Evolutionary conservation across 2,797 vertebrate species (phyloP).

Genomic region (Chelon auratus): DNA sequence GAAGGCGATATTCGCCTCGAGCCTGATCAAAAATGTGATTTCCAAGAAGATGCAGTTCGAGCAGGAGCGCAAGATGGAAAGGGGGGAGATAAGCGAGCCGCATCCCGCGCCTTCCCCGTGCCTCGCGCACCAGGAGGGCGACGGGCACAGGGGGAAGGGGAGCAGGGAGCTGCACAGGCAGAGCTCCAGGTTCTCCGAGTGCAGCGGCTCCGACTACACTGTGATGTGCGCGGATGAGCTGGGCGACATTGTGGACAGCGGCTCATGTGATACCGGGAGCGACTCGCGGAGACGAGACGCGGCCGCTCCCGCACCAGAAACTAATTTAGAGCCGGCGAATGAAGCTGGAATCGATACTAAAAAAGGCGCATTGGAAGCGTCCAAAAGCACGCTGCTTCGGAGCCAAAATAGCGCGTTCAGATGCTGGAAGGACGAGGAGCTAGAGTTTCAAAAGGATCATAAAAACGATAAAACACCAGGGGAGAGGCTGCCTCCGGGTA

Average conservation of each 20-base stretch:
- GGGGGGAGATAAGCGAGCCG: conserved; percentile 91
- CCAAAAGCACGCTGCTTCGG: conserved; percentile 89
- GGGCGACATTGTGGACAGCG: conserved; percentile 81
- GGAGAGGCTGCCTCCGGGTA: conserved; percentile 74
- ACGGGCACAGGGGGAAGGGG: conserved; percentile 69
- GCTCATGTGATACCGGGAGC: conserved; percentile 85
- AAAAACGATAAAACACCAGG: conserved; percentile 75
- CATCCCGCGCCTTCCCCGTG: conserved; percentile 61
- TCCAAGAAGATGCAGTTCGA: conserved; percentile 98
- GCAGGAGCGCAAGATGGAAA: conserved; percentile 96
- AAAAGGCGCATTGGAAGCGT: conserved; percentile 88
- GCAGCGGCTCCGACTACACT: conserved; percentile 82
- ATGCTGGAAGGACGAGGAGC: conserved; percentile 92
- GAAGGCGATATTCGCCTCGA: conserved; percentile 94
- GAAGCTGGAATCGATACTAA: conserved; percentile 88
- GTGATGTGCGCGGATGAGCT: conserved; percentile 85
- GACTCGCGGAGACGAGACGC: conserved; percentile 67
- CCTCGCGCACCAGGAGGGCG: conserved; percentile 69
- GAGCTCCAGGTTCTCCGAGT: conserved; percentile 87
- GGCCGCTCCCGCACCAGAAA: conserved; percentile 57
- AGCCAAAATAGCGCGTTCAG: conserved; percentile 98
- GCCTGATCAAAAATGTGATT: conserved; percentile 95
- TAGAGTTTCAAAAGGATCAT: conserved; percentile 86
- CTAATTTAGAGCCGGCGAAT: conserved; percentile 70
- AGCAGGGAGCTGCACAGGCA: conserved; percentile 82